Evolutionary conservation across 2,888 invertebrate genomes (phyloP), one percentile per base, ranked within the genome.

Genomic region (Meiosimyza platycephala): DNA sequence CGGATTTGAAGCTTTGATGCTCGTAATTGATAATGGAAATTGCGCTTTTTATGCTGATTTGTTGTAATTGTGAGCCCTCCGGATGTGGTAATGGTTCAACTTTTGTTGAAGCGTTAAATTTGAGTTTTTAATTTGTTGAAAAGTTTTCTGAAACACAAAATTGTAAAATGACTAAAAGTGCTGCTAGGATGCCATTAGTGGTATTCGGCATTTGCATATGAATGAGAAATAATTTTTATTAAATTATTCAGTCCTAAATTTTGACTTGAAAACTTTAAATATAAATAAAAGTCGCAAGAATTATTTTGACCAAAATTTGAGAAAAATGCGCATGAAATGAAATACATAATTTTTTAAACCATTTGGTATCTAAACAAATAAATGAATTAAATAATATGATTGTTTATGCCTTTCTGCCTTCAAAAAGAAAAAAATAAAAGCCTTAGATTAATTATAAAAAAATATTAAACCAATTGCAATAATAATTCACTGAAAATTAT

Each of bases 11-110:
- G 28, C 62, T 71, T 55, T 62, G 60, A 63, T 57, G 60, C 62
- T 66, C 74, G 76, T 77, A 76, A 77, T 76, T 76, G 77, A 77
- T 77, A 77, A 76, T 76, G 77, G 76, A 77, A 76, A 75, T 75
- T 72, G 75, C 33, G 65, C 57, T 65, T 65, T 69, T 69, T 54
- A 57, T 68, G 68, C 68, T 62, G 63, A 60, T 72, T 66, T 72
- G 40, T 40, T 40, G 54, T 28, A 16, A 51, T 40, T 63, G 47
- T 69, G 52, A 50, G 47, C 12, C 33, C 55, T 16, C 13, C 48
- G 50, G 67, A 60, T 33, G 59, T 60, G 59, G 59, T 33, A 12
- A 50, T 40, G 48, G 68, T n/a, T 57, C 68, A 68, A 71, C 57
- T 68, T 57, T 60, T 71, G 68, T 66, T 73, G 67, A 71, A 54